Percentiles rank a stretch among this genome's conserved stretches.
These are phyloP conservation scores for Aelia acuminata DNA, from an alignment of 2,888 invertebrate species.

Conservation along the genomic window DNA sequence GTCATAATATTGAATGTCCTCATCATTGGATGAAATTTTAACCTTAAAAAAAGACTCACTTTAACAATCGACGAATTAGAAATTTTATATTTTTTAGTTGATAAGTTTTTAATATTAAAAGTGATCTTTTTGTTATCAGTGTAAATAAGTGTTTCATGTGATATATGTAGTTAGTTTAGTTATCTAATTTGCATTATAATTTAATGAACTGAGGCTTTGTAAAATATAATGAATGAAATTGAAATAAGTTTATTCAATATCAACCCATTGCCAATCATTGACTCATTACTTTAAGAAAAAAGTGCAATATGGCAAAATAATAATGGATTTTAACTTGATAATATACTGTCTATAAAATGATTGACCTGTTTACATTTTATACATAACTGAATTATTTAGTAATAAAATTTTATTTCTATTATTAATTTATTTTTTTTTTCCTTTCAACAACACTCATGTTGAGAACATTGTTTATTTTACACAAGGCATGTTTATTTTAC, in stretches of 20 bases:
- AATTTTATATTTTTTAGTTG: not conserved
- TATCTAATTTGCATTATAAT: not conserved
- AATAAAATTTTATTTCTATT: no score
- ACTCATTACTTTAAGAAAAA: not conserved
- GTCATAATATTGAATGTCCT: not conserved
- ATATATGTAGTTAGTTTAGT: conserved; percentile 26
- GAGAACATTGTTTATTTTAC: no score
- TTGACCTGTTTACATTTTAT: no score
- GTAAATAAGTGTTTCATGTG: conserved; percentile 36
- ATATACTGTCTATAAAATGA: no score
- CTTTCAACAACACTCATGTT: no score
- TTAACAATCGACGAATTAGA: not conserved
- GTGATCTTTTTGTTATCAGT: not conserved
- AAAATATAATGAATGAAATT: not conserved
- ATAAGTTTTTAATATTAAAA: not conserved
- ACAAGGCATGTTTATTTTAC: no score
- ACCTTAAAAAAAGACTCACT: not conserved
- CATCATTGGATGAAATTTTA: not conserved
- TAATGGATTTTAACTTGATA: not conserved
- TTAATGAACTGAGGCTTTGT: conserved; percentile 45
- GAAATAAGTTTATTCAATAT: not conserved
- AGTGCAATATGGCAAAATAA: not conserved
- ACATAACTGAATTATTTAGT: no score
- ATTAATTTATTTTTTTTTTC: no score
- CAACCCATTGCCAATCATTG: not conserved